Conservation (phyloP, 2,888 invertebrate species). For the Chymomyza fuscimana region DNA sequence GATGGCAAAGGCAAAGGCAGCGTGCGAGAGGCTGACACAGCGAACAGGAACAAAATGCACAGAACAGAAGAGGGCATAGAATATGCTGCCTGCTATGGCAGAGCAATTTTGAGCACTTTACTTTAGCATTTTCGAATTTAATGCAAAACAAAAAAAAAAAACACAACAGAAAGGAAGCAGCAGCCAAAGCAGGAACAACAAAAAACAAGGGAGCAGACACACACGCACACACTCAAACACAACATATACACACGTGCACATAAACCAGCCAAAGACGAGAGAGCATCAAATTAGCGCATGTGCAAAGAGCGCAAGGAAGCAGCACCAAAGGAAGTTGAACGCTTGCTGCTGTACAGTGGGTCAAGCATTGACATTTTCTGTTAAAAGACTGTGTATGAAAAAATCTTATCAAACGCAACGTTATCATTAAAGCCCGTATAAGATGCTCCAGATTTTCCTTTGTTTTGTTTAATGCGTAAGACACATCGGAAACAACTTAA, state of each 20-base stretch:
- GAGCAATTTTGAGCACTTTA: conserved; percentile 74
- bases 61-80: conserved; percentile 27
- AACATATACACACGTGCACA: not conserved
- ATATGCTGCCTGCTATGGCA: conserved; percentile 40
- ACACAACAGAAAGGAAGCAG: conserved; percentile 49
- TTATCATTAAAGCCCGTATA: no score
- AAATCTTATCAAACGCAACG: no score
- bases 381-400: not conserved
- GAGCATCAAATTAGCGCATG: conserved; percentile 29
- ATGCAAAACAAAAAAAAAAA: conserved; percentile 17
- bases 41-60: conserved; percentile 10
- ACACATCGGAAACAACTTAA: no score
- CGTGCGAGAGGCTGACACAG: conserved; percentile 2
- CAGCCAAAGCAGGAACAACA: conserved; percentile 55
- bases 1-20: conserved; percentile 32
- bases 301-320: conserved; percentile 41
- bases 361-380: not conserved
- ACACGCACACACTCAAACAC: conserved; percentile 13
- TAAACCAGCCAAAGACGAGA: conserved; percentile 10
- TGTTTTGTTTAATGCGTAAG: no score
- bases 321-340: conserved; percentile 48
- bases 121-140: conserved; percentile 60
- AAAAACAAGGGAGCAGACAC: conserved; percentile 55
- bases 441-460: no score
- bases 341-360: conserved; percentile 44